A percentile compares a stretch with the other conserved stretches of the same genome.
phyloP scores from a whole-genome alignment of 2,888 invertebrate genomes.

The Meghimatium bilineatum region DNA sequence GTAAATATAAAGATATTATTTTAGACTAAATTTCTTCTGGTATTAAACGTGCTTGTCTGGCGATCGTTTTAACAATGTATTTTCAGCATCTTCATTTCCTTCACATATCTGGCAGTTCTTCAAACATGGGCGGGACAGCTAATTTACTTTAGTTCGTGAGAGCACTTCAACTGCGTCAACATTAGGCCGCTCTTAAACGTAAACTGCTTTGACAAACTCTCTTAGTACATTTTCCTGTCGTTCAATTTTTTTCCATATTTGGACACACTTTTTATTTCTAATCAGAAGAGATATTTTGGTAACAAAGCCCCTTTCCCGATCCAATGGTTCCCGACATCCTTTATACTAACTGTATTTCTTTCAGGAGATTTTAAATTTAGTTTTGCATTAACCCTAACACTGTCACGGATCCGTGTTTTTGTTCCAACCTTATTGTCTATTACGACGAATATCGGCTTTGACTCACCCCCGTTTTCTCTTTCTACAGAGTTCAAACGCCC shows the following conservation, averaged over 20 bases:
- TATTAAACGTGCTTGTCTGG: neutral
- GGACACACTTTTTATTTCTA: neutral
- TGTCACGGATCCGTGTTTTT: neutral
- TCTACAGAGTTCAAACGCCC: neutral
- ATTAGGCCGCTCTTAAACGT: constrained; percentile 1
- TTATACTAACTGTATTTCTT: neutral
- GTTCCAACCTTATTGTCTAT: neutral
- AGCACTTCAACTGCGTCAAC: constrained; percentile 19
- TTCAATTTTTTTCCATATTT: neutral
- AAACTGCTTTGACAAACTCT: constrained; percentile 6
- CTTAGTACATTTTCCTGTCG: constrained; percentile 4
- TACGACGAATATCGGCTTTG: neutral
- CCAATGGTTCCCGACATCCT: neutral
- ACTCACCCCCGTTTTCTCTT: neutral
- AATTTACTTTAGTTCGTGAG: constrained; percentile 13
- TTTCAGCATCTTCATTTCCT: neutral
- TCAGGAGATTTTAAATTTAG: neutral
- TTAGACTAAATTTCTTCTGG: constrained; percentile 2
- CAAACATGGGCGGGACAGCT: constrained; percentile 15
- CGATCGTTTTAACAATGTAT: neutral
- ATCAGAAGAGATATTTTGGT: neutral
- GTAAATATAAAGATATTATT: neutral
- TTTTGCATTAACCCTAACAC: neutral
- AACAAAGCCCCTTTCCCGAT: neutral
- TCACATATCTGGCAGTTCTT: neutral